Conservation (phyloP, 2,797 vertebrate genomes). For the Leptoclinus maculatus region DNA sequence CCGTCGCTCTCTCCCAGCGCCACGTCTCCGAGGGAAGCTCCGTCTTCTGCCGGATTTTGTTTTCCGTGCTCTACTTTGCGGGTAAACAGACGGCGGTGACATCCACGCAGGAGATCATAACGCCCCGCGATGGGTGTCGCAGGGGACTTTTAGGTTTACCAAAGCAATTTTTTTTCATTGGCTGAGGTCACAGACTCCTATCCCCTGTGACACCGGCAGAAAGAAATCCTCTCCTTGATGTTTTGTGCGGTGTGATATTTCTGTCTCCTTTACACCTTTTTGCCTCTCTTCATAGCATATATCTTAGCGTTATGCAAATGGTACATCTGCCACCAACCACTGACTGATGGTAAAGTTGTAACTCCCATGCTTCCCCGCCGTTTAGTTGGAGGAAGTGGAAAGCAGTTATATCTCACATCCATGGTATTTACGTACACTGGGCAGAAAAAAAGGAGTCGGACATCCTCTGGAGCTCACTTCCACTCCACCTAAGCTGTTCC, state of each 20-base stretch:
- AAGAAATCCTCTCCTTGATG: slow-evolving; percentile 27
- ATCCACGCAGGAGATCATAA: slow-evolving; percentile 34
- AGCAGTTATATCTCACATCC: neutral
- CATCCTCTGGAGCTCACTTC: slow-evolving; percentile 18
- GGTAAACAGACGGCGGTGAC: slow-evolving; percentile 57
- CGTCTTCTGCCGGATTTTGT: slow-evolving; percentile 16
- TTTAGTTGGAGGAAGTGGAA: neutral
- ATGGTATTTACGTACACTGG: neutral
- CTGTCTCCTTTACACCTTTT: slow-evolving; percentile 3
- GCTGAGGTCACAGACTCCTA: slow-evolving; percentile 46
- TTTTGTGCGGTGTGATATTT: slow-evolving; percentile 15
- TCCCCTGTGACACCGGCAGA: slow-evolving; percentile 29
- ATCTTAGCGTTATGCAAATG: slow-evolving; percentile 12
- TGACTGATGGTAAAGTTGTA: neutral
- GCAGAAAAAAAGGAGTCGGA: neutral
- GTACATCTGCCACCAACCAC: neutral
- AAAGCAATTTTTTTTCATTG: slow-evolving; percentile 41
- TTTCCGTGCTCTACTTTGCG: slow-evolving; percentile 9
- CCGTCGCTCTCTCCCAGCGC: slow-evolving; percentile 13
- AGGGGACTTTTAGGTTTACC: slow-evolving; percentile 50
- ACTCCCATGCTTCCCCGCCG: neutral
- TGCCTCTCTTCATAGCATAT: neutral
- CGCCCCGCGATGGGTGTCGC: slow-evolving; percentile 17
- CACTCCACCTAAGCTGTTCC: slow-evolving; percentile 25
- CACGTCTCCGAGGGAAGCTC: slow-evolving; percentile 22